These are phyloP conservation scores for Desoria tigrina DNA, from an alignment of 2,888 invertebrate genomes.

Conservation along the genomic window DNA sequence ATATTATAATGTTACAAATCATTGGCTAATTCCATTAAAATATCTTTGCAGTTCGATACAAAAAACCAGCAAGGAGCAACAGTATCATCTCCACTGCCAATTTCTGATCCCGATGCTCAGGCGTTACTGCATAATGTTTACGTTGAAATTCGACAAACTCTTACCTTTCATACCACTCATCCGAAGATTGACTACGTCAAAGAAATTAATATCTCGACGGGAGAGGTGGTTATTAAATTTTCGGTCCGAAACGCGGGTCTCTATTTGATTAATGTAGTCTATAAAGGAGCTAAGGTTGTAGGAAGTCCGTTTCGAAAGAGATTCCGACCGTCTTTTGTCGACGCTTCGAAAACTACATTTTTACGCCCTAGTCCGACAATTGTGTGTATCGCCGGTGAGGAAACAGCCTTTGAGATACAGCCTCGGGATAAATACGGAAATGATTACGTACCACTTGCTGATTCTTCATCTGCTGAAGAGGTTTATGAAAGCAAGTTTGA, in stretches of 20 bases:
- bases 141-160: constrained; percentile 13
- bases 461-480: background rate
- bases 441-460: background rate
- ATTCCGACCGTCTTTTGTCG: constrained; percentile 2
- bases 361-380: constrained; percentile 2
- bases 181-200: constrained; percentile 2
- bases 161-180: background rate
- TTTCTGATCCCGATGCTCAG: background rate
- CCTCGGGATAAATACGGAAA: constrained; percentile 15
- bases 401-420: background rate
- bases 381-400: background rate
- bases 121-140: background rate
- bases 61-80: background rate
- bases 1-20: background rate
- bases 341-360: constrained; percentile 5
- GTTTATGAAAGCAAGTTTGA: constrained; percentile 3
- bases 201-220: background rate
- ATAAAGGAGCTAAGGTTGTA: background rate
- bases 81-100: too few relatives aligned
- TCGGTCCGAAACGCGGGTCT: constrained; percentile 1
- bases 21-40: background rate
- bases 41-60: background rate
- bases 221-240: constrained; percentile 7
- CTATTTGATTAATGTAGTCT: background rate
- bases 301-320: constrained; percentile 10